phyloP scores from a whole-genome alignment of 2,888 invertebrate species.

The Ophonus ardosiacus region DNA sequence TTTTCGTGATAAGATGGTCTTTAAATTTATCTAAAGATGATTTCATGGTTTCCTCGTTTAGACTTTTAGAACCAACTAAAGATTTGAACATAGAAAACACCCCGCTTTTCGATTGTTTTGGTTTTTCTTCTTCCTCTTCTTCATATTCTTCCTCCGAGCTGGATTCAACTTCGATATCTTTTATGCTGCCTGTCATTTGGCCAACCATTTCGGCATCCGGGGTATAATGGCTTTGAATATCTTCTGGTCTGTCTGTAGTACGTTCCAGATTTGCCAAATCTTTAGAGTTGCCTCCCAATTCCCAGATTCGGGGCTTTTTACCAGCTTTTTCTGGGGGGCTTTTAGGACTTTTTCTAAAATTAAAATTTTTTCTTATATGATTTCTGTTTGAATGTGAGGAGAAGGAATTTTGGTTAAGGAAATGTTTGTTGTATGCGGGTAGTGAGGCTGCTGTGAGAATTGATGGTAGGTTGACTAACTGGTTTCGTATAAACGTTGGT shows the following conservation, averaged over 20 bases:
- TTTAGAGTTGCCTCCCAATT: constrained; percentile 86
- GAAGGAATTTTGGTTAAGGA: neutral
- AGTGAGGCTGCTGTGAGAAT: too few relatives aligned
- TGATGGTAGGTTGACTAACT: too few relatives aligned
- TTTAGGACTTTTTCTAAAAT: constrained; percentile 77
- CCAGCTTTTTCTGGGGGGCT: constrained; percentile 83
- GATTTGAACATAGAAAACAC: constrained; percentile 92
- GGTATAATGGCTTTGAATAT: constrained; percentile 79
- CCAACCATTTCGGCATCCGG: constrained; percentile 88
- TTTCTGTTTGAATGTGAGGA: neutral
- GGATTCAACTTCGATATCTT: constrained; percentile 89
- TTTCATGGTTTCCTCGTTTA: constrained; percentile 88
- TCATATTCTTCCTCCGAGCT: constrained; percentile 82
- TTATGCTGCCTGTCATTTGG: constrained; percentile 89
- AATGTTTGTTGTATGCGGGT: too few relatives aligned
- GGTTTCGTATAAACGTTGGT: too few relatives aligned
- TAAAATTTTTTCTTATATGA: constrained; percentile 46
- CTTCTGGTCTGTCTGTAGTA: constrained; percentile 86
- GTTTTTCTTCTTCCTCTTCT: constrained; percentile 74
- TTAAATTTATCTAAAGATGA: constrained; percentile 95
- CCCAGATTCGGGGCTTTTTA: constrained; percentile 95
- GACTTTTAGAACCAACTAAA: constrained; percentile 92
- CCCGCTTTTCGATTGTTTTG: constrained; percentile 75
- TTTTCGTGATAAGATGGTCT: constrained; percentile 97
- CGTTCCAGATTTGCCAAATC: constrained; percentile 90